A percentile compares a stretch with the other conserved stretches of the same genome.
Evolutionary conservation across 2,113 vertebrate species (phyloP).

Genomic region (Xerus inauris): DNA sequence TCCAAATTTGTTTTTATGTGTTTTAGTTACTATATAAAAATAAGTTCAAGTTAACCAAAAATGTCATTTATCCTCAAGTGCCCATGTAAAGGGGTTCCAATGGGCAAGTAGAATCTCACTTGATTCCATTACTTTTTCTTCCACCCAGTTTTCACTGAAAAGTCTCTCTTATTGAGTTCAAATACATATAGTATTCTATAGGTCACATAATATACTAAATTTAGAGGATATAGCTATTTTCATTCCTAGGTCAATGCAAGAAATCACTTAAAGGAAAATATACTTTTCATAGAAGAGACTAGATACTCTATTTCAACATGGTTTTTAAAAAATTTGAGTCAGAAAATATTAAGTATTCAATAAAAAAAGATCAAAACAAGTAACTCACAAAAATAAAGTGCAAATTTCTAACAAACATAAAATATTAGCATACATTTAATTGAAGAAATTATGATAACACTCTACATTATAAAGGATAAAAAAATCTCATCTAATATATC

Average conservation of each 20-base stretch:
- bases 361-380: not conserved
- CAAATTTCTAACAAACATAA: not conserved
- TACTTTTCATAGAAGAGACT: not conserved
- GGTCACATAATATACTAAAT: not conserved
- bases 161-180: not conserved
- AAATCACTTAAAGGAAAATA: not conserved
- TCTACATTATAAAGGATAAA: not conserved
- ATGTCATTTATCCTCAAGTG: not conserved
- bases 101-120: not conserved
- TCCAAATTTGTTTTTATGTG: not conserved
- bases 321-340: not conserved
- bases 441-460: not conserved
- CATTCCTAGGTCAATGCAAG: not conserved
- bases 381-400: not conserved
- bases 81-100: not conserved
- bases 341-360: not conserved
- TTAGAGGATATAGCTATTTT: not conserved
- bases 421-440: not conserved
- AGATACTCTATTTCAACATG: not conserved
- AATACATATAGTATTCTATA: not conserved
- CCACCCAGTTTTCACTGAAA: not conserved
- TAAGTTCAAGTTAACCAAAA: not conserved
- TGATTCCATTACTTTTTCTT: not conserved
- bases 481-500: not conserved
- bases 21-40: not conserved